A percentile compares a stretch with the other conserved stretches of the same genome.
Evolutionary conservation across 2,113 vertebrate genomes (phyloP).

Genomic region (Hippocampus barbouri): DNA sequence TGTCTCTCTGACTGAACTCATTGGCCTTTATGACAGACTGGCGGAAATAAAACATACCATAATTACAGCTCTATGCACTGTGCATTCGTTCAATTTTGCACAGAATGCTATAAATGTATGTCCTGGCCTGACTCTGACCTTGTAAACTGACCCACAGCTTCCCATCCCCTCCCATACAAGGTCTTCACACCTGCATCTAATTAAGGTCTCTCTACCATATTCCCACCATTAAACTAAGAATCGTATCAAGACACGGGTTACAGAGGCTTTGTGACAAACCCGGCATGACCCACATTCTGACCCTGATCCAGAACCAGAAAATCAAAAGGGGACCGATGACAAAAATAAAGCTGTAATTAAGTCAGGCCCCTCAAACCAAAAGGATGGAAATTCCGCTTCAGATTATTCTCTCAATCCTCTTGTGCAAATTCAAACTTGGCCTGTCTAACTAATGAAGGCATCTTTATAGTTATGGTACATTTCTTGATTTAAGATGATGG

Average conservation of each 20-base stretch:
- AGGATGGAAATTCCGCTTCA: constrained; percentile 18
- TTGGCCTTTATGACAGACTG: constrained; percentile 31
- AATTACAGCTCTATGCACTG: not conserved
- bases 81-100: constrained; percentile 7
- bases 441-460: constrained; percentile 19
- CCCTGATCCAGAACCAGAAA: constrained; percentile 52
- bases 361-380: constrained; percentile 17
- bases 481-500: constrained; percentile 45
- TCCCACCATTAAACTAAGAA: constrained; percentile 46
- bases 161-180: constrained; percentile 36
- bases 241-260: constrained; percentile 32
- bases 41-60: not conserved
- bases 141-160: constrained; percentile 24
- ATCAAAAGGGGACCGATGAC: constrained; percentile 47
- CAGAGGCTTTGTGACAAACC: constrained; percentile 50
- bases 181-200: constrained; percentile 56
- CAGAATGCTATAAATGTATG: constrained; percentile 6
- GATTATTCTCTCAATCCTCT: constrained; percentile 22
- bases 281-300: constrained; percentile 37
- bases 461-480: constrained; percentile 48
- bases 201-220: constrained; percentile 44
- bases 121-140: constrained; percentile 16
- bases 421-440: constrained; percentile 31
- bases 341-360: constrained; percentile 57
- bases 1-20: constrained; percentile 27